Base-by-base conservation (phyloP, 2,113 vertebrate species). In the Rana temporaria region DNA sequence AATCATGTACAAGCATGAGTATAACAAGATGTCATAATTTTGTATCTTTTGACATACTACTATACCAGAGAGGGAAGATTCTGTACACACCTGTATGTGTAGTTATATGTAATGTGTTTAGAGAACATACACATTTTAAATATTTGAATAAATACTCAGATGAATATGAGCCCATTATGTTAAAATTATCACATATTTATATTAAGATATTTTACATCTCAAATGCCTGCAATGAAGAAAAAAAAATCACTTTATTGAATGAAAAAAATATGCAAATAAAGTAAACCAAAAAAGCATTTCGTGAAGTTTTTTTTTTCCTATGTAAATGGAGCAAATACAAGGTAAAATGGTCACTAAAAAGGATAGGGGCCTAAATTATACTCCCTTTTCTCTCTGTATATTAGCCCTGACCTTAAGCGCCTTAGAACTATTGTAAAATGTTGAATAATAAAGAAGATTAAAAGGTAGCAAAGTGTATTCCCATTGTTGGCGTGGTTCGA, bases 401-500 rank as follows among this genome's bases (percentile, higher is more conserved):
- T 77, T 70, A 78, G 65, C n/a, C 22, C 1, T 79, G 86, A 84
- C 81, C 55, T 85, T 80, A 87, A 87, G 66, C 38, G 71, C 78
- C 72, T 68, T 86, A 86, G 60, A 24, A 65, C 84, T 84, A 60
- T 62, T 82, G 77, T 26, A 15, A 87, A 85, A 64, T 84, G 82
- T 48, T 56, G 8, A 32, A 48, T 87, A 87, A 85, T 77, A 2
- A 79, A n/a, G 63, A 6, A 78, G 79, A 85, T 84, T 86, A 76
- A 86, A 88, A 78, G 78, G 87, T 24, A 79, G n/a, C 53, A 4
- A 79, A 48, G 83, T n/a, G 0, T 80, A 82, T 86, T 89, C 89
- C 81, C 70, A 91, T 84, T 86, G 84, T 80, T 91, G 85, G 85
- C 85, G 81, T 48, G 1, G 12, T 73, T 86, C 85, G 75, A 87